Conservation (phyloP, 2,797 vertebrate species). For the Eurystomus glaucurus region DNA sequence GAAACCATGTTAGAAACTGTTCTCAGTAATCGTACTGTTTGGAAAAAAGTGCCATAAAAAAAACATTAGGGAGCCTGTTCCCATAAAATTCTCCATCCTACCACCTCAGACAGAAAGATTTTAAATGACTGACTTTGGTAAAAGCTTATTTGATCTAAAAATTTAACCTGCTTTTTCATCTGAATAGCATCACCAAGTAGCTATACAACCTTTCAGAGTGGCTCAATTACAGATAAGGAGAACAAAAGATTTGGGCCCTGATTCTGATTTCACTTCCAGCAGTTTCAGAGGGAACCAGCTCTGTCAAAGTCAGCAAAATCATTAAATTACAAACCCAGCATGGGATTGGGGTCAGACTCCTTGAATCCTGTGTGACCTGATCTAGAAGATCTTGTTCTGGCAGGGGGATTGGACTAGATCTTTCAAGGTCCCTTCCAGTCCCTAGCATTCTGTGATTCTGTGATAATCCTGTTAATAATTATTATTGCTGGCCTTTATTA, state of each 20-base stretch:
- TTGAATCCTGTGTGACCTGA: neutral
- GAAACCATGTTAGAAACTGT: neutral
- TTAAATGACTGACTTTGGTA: neutral
- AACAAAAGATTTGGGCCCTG: neutral
- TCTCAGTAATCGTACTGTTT: neutral
- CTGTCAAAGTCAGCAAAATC: neutral
- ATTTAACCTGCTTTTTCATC: neutral
- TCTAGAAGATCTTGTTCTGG: too few species aligned
- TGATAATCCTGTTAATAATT: conserved; percentile 9
- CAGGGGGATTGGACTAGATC: too few species aligned
- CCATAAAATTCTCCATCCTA: conserved; percentile 4
- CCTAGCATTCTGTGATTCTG: too few species aligned
- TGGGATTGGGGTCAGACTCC: neutral
- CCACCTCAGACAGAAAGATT: neutral
- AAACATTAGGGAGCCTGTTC: neutral
- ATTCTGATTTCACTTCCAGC: neutral
- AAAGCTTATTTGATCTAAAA: neutral
- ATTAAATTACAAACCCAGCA: neutral
- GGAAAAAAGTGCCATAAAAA: neutral
- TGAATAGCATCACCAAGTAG: neutral
- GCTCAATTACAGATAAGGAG: neutral
- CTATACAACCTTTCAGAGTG: neutral
- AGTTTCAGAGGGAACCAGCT: neutral
- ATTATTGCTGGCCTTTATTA: conserved; percentile 25
- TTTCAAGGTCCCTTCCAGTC: too few species aligned